Base-by-base conservation (phyloP, 2,113 vertebrate species). In the Otus sunia region DNA sequence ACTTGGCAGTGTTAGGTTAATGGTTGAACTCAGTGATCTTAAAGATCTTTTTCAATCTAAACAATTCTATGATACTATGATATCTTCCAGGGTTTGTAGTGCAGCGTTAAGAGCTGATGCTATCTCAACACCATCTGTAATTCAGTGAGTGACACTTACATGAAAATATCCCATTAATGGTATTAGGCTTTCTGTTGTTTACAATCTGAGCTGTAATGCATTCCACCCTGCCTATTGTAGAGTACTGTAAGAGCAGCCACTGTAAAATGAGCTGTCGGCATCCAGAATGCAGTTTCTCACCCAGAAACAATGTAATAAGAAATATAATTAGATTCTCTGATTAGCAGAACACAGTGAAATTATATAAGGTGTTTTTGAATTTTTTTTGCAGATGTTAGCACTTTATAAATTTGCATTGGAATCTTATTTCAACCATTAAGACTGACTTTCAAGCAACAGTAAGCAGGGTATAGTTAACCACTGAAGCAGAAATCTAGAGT, bases 401-500 rank as follows among this genome's bases (percentile, higher is more conserved):
- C 79, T 97, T 98, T 91, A 88, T 95, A 82, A 86, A 96, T 94
- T 91, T 97, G 55, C 77, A 34, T 93, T 74, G 92, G 90, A 87
- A 90, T 88, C 79, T 97, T 97, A 86, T 96, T 97, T 98, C 81
- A 78, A 69, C 89, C 58, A 91, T 66, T 93, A 90, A 72, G 84
- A 81, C 96, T 97, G 97, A 98, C 97, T 98, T 98, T 98, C 97
- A 98, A 97, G 97, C 96, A 97, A 96, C 86, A 96, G 82, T 94
- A 96, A 97, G 96, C 96, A 95, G 83, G 95, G 83, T 97, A 97
- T 97, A 95, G 92, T 97, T 98, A 97, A 96, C 93, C 81, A 97
- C 88, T 79, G 94, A 97, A 98, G 98, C 98, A 98, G 97, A 98
- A 98, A 98, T 97, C 92, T 93, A 96, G 97, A 98, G 98, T 98